These are phyloP conservation scores for Agrotis ipsilon DNA, from an alignment of 2,888 invertebrate genomes.

Conservation along the genomic window DNA sequence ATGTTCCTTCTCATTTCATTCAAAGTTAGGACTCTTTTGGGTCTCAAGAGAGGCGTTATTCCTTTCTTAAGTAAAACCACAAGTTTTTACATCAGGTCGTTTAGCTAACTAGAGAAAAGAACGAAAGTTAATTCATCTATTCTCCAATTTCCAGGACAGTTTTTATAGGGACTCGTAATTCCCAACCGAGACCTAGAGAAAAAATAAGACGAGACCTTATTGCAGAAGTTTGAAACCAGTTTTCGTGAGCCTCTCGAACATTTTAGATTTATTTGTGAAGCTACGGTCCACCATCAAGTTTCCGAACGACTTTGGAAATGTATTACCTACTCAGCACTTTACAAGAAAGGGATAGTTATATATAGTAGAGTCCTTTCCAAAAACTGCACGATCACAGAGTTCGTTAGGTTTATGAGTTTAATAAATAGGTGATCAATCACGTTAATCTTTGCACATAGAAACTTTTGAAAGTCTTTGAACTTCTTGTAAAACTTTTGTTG, in stretches of 20 bases:
- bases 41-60: neutral
- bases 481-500: conserved; percentile 22
- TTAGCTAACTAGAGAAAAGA: neutral
- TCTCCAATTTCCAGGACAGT: conserved; percentile 18
- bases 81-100: neutral
- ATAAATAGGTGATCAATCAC: conserved; percentile 59
- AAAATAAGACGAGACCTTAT: conserved; percentile 36
- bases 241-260: conserved; percentile 25
- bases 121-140: conserved; percentile 13
- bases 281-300: conserved; percentile 28
- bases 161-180: conserved; percentile 11
- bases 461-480: conserved; percentile 43
- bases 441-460: conserved; percentile 56
- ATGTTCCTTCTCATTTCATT: conserved; percentile 21
- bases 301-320: conserved; percentile 42
- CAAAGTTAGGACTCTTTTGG: neutral
- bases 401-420: conserved; percentile 39
- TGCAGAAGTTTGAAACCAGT: conserved; percentile 52
- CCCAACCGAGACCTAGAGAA: conserved; percentile 24
- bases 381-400: conserved; percentile 37
- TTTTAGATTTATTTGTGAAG: conserved; percentile 43
- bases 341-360: conserved; percentile 25
- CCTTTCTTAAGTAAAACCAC: neutral
- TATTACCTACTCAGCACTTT: conserved; percentile 32
- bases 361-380: conserved; percentile 33